Percentiles rank a stretch among this genome's conserved stretches.
Conservation (phyloP, 2,888 invertebrate genomes). For the Agyllia agylla region DNA sequence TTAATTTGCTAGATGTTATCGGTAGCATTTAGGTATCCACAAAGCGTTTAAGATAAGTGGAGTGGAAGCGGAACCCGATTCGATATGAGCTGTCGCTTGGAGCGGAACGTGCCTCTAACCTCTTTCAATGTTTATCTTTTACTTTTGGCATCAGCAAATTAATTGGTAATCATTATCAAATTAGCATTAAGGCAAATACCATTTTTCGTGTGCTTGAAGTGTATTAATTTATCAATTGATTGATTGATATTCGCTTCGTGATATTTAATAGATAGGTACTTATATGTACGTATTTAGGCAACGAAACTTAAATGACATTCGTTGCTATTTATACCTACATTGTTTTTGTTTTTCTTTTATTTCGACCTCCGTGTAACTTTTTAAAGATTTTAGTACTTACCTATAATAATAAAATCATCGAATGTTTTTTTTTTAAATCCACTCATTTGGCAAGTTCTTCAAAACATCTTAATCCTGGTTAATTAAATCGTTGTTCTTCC, state of each 20-base stretch:
- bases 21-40: conserved; percentile 25
- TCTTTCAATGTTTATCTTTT: background rate
- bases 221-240: too few species aligned
- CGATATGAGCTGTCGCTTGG: conserved; percentile 83
- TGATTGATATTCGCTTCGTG: too few species aligned
- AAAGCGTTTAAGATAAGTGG: conserved; percentile 14
- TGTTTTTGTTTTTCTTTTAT: background rate
- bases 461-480: background rate
- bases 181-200: background rate
- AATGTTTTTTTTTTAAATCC: background rate
- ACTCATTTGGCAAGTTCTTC: background rate
- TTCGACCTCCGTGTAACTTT: background rate
- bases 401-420: background rate
- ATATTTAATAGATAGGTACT: too few species aligned
- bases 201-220: background rate
- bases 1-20: background rate
- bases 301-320: too few species aligned
- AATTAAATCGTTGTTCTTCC: background rate
- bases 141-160: background rate
- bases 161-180: background rate
- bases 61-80: conserved; percentile 75
- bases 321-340: too few species aligned
- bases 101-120: conserved; percentile 83
- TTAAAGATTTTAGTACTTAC: background rate
- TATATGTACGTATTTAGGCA: too few species aligned